These are phyloP conservation scores for Propithecus coquereli DNA, from an alignment of 2,113 vertebrate species.

Conservation along the genomic window DNA sequence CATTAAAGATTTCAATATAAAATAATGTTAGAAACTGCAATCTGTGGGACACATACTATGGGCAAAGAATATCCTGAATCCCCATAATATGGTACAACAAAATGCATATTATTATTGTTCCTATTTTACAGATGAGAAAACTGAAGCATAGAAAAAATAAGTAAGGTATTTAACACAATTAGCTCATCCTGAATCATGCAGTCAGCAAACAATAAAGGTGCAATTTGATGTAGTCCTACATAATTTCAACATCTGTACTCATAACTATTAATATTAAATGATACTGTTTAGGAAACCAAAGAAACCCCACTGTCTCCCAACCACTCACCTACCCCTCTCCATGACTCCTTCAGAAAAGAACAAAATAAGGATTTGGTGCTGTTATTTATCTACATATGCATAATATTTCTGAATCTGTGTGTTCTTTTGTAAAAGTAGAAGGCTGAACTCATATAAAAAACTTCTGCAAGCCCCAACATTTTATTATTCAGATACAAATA, in stretches of 20 bases:
- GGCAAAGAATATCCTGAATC: not conserved
- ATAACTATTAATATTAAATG: not conserved
- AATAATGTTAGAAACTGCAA: not conserved
- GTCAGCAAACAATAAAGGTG: not conserved
- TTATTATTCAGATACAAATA: conserved; percentile 45
- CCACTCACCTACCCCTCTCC: not conserved
- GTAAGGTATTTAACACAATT: not conserved
- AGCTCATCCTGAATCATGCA: not conserved
- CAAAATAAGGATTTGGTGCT: not conserved
- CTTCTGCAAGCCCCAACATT: not conserved
- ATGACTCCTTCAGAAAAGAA: not conserved
- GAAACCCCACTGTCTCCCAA: not conserved
- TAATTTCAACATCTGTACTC: not conserved
- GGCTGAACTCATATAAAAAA: conserved; percentile 18
- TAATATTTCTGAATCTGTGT: not conserved
- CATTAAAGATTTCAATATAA: not conserved
- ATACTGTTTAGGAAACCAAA: not conserved
- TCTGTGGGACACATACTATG: not conserved
- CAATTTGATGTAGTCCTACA: not conserved
- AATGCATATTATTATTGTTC: not conserved
- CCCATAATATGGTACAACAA: not conserved
- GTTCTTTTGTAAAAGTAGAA: conserved; percentile 11
- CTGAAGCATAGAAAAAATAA: not conserved
- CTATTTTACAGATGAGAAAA: conserved; percentile 35
- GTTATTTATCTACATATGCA: not conserved